Evolutionary conservation across 2,888 invertebrate species (phyloP).

Genomic region (Limnephilus rhombicus): DNA sequence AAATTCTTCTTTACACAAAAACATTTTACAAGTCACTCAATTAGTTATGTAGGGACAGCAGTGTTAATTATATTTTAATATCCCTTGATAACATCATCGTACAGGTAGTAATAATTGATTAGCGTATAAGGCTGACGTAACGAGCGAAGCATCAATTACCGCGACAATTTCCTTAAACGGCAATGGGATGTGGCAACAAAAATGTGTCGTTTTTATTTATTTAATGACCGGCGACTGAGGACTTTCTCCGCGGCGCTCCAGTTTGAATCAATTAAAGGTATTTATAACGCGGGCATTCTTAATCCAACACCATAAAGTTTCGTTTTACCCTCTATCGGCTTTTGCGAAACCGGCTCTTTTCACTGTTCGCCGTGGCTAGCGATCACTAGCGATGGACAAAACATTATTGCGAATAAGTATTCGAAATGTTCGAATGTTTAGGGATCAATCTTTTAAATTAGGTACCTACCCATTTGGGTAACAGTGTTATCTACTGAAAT

Average conservation of each 20-base stretch:
- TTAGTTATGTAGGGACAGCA: not conserved
- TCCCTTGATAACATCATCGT: not conserved
- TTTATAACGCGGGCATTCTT: conserved; percentile 56
- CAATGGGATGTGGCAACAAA: conserved; percentile 22
- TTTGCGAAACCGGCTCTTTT: not conserved
- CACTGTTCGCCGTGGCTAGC: not conserved
- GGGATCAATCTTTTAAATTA: too few species aligned
- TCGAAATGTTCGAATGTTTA: not conserved
- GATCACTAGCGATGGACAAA: not conserved
- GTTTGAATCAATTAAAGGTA: conserved; percentile 64
- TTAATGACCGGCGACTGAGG: conserved; percentile 37
- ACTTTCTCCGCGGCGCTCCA: conserved; percentile 61
- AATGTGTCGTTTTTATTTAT: conserved; percentile 32
- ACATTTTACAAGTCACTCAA: too few species aligned
- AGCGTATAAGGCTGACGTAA: not conserved
- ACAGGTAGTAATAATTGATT: not conserved
- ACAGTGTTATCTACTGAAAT: too few species aligned
- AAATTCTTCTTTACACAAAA: too few species aligned
- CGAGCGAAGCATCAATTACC: not conserved
- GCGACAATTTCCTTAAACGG: conserved; percentile 41
- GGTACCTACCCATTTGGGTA: too few species aligned
- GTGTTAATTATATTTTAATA: not conserved
- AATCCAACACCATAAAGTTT: conserved; percentile 52
- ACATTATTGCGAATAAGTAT: not conserved
- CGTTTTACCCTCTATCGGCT: not conserved